Percentiles rank a stretch among this genome's conserved stretches.
Conservation (phyloP, 1,140 invertebrate genomes). For the Drosophila tristis region DNA sequence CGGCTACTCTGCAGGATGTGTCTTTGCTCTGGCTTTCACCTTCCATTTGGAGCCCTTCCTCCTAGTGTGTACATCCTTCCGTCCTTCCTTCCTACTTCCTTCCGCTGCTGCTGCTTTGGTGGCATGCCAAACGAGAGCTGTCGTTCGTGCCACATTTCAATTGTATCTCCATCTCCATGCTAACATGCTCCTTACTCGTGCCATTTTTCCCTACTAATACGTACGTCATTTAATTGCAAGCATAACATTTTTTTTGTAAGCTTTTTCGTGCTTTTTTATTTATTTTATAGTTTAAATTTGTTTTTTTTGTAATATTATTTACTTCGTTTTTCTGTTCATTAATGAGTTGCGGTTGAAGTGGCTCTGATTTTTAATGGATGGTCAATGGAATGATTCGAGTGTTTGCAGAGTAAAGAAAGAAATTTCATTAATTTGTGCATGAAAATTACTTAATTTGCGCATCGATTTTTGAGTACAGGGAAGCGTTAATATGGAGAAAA, state of each 20-base stretch:
- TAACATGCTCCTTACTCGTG: conserved; percentile 19
- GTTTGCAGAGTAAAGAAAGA: neutral
- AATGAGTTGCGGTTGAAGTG: conserved; percentile 11
- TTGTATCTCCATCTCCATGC: conserved; percentile 20
- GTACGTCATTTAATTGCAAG: too few relatives aligned
- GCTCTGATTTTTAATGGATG: too few relatives aligned
- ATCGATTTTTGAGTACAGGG: too few relatives aligned
- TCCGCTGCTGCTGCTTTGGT: neutral
- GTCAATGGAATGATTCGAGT: conserved; percentile 1
- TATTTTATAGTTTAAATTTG: too few relatives aligned
- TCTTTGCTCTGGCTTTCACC: conserved; percentile 26
- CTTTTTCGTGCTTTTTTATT: too few relatives aligned
- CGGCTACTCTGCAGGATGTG: conserved; percentile 37
- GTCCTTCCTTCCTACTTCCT: neutral
- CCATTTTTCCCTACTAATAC: too few relatives aligned
- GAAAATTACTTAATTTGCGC: neutral
- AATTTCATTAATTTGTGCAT: conserved; percentile 2
- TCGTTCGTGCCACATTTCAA: conserved; percentile 8
- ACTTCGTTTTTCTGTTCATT: conserved; percentile 11
- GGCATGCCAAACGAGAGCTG: conserved; percentile 17
- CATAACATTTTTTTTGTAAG: too few relatives aligned
- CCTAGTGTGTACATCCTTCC: conserved; percentile 20
- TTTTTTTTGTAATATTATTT: conserved; percentile 7
- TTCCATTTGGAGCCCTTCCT: conserved; percentile 7
- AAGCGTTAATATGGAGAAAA: too few relatives aligned